Evolutionary conservation across 2,113 vertebrate species (phyloP), one percentile per base, ranked within the genome.

Genomic region (Prolemur simus): DNA sequence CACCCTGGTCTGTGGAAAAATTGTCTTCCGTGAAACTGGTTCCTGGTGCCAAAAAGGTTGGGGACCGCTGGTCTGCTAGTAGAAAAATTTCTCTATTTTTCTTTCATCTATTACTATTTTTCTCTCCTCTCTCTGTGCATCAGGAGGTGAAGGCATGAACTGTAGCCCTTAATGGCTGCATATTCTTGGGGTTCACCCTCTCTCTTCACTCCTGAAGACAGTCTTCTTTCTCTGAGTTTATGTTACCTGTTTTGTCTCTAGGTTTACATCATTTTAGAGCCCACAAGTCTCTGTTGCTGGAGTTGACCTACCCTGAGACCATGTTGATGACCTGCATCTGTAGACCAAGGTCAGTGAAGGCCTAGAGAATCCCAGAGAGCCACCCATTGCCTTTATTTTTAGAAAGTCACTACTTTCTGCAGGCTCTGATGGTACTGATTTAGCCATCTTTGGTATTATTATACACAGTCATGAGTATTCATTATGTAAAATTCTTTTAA

Each of bases 371-470:
- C 56, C 52, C 6, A 32, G 39, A 34, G 12, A 71, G 84, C 37
- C 42, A 18, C 8, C 32, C 47, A 11, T 10, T 21, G 23, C 42
- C 37, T 84, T 78, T 73, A 39, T 66, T 88, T 96, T 81, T 92
- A 42, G 56, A 66, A 89, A 95, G 34, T 29, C 39, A 45, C 27
- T 56, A 17, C 42, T 90, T 96, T 68, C 91, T 89, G 45, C 27
- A 95, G 84, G 42, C 32, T 64, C 56, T 5, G 37, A 92, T 25
- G 52, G n/a, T 20, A 64, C 25, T 8, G 32, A 92, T 20, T 47
- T 47, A 71, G 58, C 34, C 29, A 73, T 76, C 69, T 81, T 63
- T 77, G 45, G 60, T 86, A n/a, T 95, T 86, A n/a, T 95, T 92
- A 68, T 10, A 64, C 39, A 71, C 37, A 92, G 56, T 73, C 63